Evolutionary conservation across 2,113 vertebrate genomes (phyloP).

Genomic region (Parus major): DNA sequence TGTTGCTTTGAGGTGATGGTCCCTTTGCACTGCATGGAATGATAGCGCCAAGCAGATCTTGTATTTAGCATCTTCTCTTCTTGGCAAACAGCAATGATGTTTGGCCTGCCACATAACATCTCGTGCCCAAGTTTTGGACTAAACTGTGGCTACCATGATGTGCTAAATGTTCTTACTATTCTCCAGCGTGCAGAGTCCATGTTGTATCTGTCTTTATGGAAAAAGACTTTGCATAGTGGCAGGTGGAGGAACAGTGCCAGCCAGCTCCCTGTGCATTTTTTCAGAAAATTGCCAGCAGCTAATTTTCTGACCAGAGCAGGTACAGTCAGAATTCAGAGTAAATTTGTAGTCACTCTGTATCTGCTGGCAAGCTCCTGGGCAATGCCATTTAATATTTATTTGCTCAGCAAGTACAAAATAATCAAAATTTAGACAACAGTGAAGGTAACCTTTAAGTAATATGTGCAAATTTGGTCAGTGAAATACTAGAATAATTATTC

Average conservation of each 20-base stretch:
- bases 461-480: background rate
- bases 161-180: background rate
- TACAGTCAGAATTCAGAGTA: background rate
- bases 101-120: background rate
- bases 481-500: background rate
- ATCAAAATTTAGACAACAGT: background rate
- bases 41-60: background rate
- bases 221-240: background rate
- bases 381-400: background rate
- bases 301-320: background rate
- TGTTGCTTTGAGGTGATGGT: background rate
- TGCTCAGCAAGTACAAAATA: background rate
- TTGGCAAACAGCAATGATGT: background rate
- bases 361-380: background rate
- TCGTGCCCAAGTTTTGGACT: background rate
- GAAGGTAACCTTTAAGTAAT: background rate
- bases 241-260: background rate
- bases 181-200: rapidly evolving
- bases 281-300: background rate
- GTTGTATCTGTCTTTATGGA: background rate
- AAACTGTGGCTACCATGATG: background rate
- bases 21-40: background rate
- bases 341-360: background rate
- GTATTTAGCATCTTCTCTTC: background rate
- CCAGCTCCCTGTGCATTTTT: background rate